Conservation (phyloP, 1,140 invertebrate genomes). For the Cotesia chilonis region DNA sequence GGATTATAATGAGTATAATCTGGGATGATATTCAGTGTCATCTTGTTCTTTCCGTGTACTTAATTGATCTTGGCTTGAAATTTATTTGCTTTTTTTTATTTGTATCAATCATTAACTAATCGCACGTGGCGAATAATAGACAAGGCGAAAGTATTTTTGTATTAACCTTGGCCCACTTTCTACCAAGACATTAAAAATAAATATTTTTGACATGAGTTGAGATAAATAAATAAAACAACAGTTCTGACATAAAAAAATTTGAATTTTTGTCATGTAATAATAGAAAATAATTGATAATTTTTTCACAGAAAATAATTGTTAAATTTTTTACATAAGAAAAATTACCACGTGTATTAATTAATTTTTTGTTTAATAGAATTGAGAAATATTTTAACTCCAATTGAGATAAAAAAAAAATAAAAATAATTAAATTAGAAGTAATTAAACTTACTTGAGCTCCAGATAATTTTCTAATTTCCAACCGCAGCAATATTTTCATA, state of each 20-base stretch:
- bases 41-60: too few relatives aligned
- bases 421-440: background rate
- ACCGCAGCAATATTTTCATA: constrained; percentile 38
- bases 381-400: background rate
- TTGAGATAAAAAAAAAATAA: background rate
- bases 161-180: constrained; percentile 29
- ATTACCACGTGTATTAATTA: too few relatives aligned
- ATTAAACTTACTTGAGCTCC: constrained; percentile 37
- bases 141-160: constrained; percentile 37
- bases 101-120: constrained; percentile 14
- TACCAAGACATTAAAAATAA: constrained; percentile 15
- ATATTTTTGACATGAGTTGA: background rate
- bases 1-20: too few relatives aligned
- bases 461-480: constrained; percentile 36
- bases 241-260: constrained; percentile 1
- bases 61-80: background rate
- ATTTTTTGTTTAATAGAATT: too few relatives aligned
- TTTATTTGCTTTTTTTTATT: background rate
- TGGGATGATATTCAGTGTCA: too few relatives aligned
- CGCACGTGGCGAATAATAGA: background rate
- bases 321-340: too few relatives aligned
- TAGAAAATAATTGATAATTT: background rate
- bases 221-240: background rate
- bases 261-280: too few relatives aligned
- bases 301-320: background rate